Base-by-base conservation (phyloP, 2,797 vertebrate species). In the Sandelia bainsii region DNA sequence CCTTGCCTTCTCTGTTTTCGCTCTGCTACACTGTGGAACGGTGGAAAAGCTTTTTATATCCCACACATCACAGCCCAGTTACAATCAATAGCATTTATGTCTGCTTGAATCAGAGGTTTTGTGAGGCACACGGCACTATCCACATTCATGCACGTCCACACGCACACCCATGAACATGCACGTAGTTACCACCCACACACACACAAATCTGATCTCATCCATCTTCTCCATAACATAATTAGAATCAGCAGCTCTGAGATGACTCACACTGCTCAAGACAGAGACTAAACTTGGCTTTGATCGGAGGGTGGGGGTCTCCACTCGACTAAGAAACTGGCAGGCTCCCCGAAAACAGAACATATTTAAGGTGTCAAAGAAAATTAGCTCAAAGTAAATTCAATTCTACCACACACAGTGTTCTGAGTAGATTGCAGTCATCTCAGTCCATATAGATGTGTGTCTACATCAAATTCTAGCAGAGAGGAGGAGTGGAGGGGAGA, bases 1-100 rank as follows among this genome's bases (percentile, higher is more conserved):
- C 70, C 54, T 84, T 57, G 75, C 84, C 89, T 84, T 88, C 85
- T 86, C 84, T 87, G 87, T 90, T 84, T 90, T 87, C 81, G 69
- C 87, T 85, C 84, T 81, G 87, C 85, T 87, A 84, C 87, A 72
- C 82, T 27, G 78, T 87, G 82, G 81, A 91, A 89, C 84, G 32
- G 81, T 86, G 82, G 87, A 91, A 88, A 90, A 90, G 91, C 91
- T 93, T 93, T 93, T 93, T 92, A 92, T 92, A 90, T 91, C 91
- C 89, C 89, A 88, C 90, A 92, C 89, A 92, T 92, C 89, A 89
- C 89, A 88, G 87, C 82, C 85, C 90, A 87, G 90, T 92, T 92
- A 91, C 87, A 92, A 91, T 93, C 92, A 90, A 93, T 92, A 93
- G 89, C 91, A 84, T 92, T 91, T 92, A 92, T 92, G 91, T 92